A percentile compares a stretch with the other conserved stretches of the same genome.
Evolutionary conservation across 2,113 vertebrate species (phyloP).

Genomic region (Desmodus rotundus): DNA sequence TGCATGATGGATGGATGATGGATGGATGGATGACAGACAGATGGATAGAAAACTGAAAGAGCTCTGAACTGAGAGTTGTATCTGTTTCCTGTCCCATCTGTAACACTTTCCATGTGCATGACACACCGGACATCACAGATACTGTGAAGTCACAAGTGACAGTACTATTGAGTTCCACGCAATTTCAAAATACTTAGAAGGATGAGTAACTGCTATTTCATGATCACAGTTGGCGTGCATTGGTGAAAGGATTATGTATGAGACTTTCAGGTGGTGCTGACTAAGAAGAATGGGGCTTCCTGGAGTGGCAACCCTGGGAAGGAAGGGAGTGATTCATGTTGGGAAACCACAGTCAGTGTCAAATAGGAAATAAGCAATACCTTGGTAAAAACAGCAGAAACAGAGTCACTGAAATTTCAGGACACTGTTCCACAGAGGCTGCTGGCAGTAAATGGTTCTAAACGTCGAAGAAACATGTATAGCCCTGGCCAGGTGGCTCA

Average conservation of each 20-base stretch:
- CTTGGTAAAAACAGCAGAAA: background rate
- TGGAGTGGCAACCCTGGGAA: background rate
- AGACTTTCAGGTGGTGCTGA: background rate
- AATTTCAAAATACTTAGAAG: constrained; percentile 19
- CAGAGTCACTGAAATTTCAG: background rate
- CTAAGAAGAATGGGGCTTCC: constrained; percentile 23
- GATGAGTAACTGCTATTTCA: constrained; percentile 27
- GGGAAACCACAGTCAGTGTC: background rate
- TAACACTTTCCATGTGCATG: background rate
- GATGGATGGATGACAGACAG: too few relatives aligned
- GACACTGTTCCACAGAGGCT: background rate
- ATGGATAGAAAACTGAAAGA: background rate
- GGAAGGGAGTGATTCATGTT: background rate
- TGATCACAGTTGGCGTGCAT: background rate
- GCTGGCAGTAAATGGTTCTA: background rate
- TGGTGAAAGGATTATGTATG: background rate
- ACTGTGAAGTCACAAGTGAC: background rate
- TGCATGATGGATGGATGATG: too few relatives aligned
- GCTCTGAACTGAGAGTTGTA: background rate
- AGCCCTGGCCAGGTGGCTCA: too few relatives aligned
- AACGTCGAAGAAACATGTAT: background rate
- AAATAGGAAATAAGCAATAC: background rate
- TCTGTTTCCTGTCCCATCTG: background rate
- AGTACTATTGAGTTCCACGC: background rate
- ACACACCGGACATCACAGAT: background rate